Evolutionary conservation across 2,113 vertebrate genomes (phyloP), one percentile per base, ranked within the genome.

Genomic region (Geothlypis trichas): DNA sequence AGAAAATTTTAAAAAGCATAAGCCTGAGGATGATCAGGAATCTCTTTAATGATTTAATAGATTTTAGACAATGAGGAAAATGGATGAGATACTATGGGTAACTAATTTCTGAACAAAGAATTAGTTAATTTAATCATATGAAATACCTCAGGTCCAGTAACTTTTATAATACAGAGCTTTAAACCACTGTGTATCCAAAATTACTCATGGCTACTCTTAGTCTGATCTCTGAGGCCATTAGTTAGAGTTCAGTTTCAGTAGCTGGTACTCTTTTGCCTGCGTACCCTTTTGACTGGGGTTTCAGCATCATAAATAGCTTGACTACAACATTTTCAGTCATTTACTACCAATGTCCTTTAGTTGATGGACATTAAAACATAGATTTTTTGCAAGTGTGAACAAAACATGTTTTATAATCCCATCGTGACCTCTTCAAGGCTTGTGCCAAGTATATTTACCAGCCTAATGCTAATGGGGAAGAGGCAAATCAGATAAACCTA

Each of bases 181-280:
- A 87, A 71, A 47, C 8, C 21, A 59, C 2, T 44, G 24, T 33
- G 35, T 87, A 69, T 27, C 5, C 51, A 57, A 71, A 71, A 57
- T 19, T 3, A 51, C 18, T 57, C 5, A 2, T 2, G 2, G 3
- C 1, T 15, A 4, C 59, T 73, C 27, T 46, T 49, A 67, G 35
- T 66, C 18, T 88, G 16, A 52, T 62, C 10, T 73, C 51, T 66
- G 44, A 80, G 27, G 26, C 42, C 39, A n/a, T 78, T 44, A 51
- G 23, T 76, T 52, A 54, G 22, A 82, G 42, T n/a, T 79, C 52
- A 55, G 20, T 74, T 93, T 82, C 77, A 19, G 27, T 69, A 54
- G 37, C 1, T 35, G 27, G 7, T 47, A 67, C 30, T 47, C 18
- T 7, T 42, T 49, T 26, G 37, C 42, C 15, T 39, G 10, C 11